These are phyloP conservation scores for Graptemys geographica DNA, from an alignment of 2,797 vertebrate species.

Conservation along the genomic window DNA sequence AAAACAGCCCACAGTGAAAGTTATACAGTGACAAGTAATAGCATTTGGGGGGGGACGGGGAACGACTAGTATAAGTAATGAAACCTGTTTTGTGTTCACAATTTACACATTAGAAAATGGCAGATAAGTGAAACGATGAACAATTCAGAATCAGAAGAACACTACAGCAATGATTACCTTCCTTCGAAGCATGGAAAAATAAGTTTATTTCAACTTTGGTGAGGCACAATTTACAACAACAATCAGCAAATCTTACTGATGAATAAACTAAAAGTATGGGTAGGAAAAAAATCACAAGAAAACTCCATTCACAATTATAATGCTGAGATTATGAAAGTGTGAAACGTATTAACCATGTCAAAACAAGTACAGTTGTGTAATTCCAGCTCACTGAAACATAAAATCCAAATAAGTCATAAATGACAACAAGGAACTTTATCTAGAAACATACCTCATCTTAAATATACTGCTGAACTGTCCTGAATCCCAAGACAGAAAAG, in stretches of 20 bases:
- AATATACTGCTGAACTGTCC: neutral
- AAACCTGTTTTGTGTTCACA: conserved; percentile 18
- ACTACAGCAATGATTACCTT: neutral
- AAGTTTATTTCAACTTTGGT: neutral
- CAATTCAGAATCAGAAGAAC: conserved; percentile 6
- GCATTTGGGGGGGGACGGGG: fast-evolving
- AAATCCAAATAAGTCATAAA: conserved; percentile 1
- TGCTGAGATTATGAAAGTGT: neutral
- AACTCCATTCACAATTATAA: neutral
- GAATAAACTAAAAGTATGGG: neutral
- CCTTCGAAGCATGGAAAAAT: neutral
- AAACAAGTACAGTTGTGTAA: conserved; percentile 31
- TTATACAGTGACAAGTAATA: neutral
- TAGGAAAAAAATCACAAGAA: neutral
- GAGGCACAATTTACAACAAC: conserved; percentile 11
- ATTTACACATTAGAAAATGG: conserved; percentile 28
- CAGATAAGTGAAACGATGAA: neutral
- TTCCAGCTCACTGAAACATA: conserved; percentile 7
- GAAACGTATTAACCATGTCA: neutral
- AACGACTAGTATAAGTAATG: neutral
- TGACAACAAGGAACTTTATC: neutral
- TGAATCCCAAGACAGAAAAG: conserved; percentile 36
- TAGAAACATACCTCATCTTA: neutral
- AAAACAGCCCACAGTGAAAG: neutral
- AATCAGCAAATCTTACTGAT: neutral